These are phyloP conservation scores for Mus spretus DNA, from an alignment of 2,797 vertebrate species.

Conservation along the genomic window DNA sequence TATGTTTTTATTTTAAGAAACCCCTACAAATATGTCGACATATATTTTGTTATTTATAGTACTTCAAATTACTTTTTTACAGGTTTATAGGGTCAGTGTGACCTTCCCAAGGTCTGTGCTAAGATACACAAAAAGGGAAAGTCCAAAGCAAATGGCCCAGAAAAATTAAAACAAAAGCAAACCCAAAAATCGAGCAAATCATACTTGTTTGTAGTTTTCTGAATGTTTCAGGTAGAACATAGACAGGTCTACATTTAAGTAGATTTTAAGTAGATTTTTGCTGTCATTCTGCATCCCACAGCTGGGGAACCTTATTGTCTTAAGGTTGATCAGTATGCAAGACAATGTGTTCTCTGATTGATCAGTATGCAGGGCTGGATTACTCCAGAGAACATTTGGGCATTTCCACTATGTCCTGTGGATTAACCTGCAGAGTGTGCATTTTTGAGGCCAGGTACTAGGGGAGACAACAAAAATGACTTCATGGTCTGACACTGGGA, in stretches of 20 bases:
- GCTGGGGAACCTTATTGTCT: conserved; percentile 67
- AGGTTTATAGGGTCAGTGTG: conserved; percentile 64
- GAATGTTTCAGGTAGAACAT: conserved; percentile 40
- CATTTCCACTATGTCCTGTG: conserved; percentile 78
- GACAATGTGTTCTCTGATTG: conserved; percentile 68
- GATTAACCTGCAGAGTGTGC: conserved; percentile 80
- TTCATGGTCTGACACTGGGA: conserved; percentile 65
- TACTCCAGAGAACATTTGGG: conserved; percentile 79
- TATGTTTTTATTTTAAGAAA: conserved; percentile 67
- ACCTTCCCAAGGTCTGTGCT: conserved; percentile 73
- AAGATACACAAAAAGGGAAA: conserved; percentile 14
- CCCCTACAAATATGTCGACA: conserved; percentile 50
- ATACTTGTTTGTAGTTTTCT: not conserved
- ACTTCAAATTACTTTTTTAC: conserved; percentile 71
- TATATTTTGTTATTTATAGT: conserved; percentile 72
- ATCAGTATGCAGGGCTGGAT: conserved; percentile 81
- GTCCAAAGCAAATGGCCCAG: conserved; percentile 50
- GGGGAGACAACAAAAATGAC: conserved; percentile 75
- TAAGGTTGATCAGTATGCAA: conserved; percentile 80
- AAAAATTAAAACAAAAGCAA: conserved; percentile 68
- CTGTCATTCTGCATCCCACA: conserved; percentile 40
- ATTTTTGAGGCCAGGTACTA: conserved; percentile 78
- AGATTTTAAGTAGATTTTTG: conserved; percentile 46
- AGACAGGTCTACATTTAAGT: conserved; percentile 51
- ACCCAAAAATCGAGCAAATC: conserved; percentile 30